These are phyloP conservation scores for Prosapia bicincta DNA, from an alignment of 2,888 invertebrate species.

Conservation along the genomic window DNA sequence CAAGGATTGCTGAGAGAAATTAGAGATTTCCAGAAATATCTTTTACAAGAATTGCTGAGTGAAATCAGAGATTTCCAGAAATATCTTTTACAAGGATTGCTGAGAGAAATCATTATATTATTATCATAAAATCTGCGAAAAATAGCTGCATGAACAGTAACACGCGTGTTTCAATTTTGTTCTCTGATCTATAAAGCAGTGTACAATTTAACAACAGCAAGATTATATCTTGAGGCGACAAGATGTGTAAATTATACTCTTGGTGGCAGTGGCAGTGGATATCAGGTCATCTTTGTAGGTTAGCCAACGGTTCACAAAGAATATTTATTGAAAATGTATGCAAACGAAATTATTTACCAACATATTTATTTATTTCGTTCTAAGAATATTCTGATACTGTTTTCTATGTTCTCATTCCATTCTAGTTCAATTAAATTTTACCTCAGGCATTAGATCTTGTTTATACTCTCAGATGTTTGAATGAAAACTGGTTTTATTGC, in stretches of 20 bases:
- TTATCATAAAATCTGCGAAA: too few relatives aligned
- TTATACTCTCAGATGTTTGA: neutral
- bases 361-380: neutral
- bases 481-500: neutral
- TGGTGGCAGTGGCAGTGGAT: neutral
- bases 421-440: neutral
- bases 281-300: constrained; percentile 12
- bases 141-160: too few relatives aligned
- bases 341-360: neutral
- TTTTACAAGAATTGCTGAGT: too few relatives aligned
- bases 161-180: neutral
- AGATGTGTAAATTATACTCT: neutral
- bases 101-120: too few relatives aligned
- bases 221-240: constrained; percentile 1
- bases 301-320: constrained; percentile 13
- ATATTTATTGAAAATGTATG: neutral
- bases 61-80: too few relatives aligned
- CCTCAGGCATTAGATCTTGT: neutral
- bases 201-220: constrained; percentile 6
- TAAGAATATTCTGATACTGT: neutral
- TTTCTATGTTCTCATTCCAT: neutral
- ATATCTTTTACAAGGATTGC: too few relatives aligned
- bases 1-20: too few relatives aligned
- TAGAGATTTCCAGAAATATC: too few relatives aligned
- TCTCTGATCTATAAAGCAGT: constrained; percentile 11